Conservation (phyloP, 2,797 vertebrate genomes). For the Aselliscus stoliczkanus region DNA sequence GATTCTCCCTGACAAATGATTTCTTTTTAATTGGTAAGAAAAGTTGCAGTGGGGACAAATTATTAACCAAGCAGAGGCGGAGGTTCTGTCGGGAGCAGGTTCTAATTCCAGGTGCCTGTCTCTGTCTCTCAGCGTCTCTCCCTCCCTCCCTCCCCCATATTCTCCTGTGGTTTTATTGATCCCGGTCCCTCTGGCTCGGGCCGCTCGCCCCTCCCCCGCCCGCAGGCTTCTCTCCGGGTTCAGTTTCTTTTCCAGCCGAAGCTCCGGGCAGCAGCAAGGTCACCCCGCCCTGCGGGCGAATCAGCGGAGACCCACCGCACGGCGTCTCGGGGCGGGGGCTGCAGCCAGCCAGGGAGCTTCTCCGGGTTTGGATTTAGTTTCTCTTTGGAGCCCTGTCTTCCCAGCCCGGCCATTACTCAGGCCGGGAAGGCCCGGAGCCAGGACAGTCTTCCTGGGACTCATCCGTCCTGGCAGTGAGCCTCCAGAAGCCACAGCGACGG, state of each 20-base stretch:
- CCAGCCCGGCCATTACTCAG: slow-evolving; percentile 33
- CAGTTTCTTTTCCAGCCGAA: neutral
- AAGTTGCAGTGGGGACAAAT: slow-evolving; percentile 85
- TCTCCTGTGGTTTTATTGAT: slow-evolving; percentile 69
- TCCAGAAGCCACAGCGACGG: neutral
- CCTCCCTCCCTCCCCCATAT: neutral
- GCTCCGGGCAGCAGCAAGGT: slow-evolving; percentile 76
- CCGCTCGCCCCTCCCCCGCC: neutral
- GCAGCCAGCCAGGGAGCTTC: neutral
- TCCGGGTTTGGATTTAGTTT: neutral
- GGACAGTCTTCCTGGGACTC: slow-evolving; percentile 25
- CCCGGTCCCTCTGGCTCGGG: neutral
- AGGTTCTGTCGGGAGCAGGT: slow-evolving; percentile 79
- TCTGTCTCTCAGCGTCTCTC: neutral
- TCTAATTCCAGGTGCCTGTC: slow-evolving; percentile 78
- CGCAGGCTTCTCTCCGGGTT: neutral
- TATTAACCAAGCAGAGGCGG: slow-evolving; percentile 86
- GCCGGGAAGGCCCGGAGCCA: neutral
- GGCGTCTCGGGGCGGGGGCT: neutral
- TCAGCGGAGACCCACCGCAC: slow-evolving; percentile 52
- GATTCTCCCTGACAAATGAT: slow-evolving; percentile 82
- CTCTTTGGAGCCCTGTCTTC: neutral
- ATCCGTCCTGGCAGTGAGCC: neutral
- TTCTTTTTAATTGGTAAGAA: slow-evolving; percentile 87
- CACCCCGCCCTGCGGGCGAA: slow-evolving; percentile 44